phyloP scores from a whole-genome alignment of 1,140 invertebrate species.

The Atta colombica region DNA sequence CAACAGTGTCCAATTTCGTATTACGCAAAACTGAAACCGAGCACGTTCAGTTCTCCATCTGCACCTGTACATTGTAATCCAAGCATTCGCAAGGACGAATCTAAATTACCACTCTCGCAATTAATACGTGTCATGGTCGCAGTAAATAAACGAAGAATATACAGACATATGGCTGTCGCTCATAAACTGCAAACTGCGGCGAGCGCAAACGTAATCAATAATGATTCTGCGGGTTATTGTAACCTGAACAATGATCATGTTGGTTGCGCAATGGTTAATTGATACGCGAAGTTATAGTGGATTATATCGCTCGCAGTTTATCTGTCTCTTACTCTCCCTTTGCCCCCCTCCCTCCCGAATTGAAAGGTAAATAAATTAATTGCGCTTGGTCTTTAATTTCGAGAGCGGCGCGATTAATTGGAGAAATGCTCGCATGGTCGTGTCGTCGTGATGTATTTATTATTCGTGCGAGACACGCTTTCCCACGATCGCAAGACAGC shows the following conservation, averaged over 20 bases:
- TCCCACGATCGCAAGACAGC: slow-evolving; percentile 45
- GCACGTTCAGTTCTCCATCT: slow-evolving; percentile 43
- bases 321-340: neutral
- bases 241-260: slow-evolving; percentile 25
- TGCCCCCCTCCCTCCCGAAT: neutral
- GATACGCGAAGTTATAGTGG: neutral
- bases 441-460: slow-evolving; percentile 20
- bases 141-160: slow-evolving; percentile 17
- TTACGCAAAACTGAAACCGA: slow-evolving; percentile 52
- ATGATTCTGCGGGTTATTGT: slow-evolving; percentile 39
- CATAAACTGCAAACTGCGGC: slow-evolving; percentile 29
- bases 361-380: slow-evolving; percentile 33
- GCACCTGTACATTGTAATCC: slow-evolving; percentile 42
- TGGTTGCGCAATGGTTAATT: slow-evolving; percentile 34
- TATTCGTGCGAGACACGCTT: slow-evolving; percentile 39
- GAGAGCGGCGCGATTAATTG: slow-evolving; percentile 25
- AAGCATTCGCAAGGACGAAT: slow-evolving; percentile 47
- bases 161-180: neutral
- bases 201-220: slow-evolving; percentile 33
- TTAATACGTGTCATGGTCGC: slow-evolving; percentile 59
- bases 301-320: neutral
- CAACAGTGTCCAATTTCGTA: slow-evolving; percentile 52
- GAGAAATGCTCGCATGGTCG: slow-evolving; percentile 21
- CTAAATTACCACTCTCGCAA: slow-evolving; percentile 53
- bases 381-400: slow-evolving; percentile 15